Conservation (phyloP, 2,888 invertebrate species). For the Andricus quercusramuli region DNA sequence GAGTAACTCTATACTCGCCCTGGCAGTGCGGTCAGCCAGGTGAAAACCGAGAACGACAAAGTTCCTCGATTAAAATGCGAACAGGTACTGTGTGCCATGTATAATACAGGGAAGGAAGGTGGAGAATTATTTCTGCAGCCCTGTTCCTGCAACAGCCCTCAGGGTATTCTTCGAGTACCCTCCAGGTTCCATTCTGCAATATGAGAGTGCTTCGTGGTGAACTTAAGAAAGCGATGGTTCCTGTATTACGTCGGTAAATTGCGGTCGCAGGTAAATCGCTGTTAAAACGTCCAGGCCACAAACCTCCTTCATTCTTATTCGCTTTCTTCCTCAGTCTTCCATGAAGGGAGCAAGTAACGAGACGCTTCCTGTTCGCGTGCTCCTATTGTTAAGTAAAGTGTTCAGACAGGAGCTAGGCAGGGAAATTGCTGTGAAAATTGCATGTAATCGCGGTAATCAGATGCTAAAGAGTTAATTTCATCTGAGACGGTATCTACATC, state of each 20-base stretch:
- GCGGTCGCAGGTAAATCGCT: constrained; percentile 75
- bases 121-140: constrained; percentile 13
- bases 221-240: constrained; percentile 62
- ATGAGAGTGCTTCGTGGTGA: constrained; percentile 55
- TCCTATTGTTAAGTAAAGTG: background rate
- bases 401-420: background rate
- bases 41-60: constrained; percentile 62
- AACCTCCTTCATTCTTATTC: constrained; percentile 48
- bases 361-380: background rate
- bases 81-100: constrained; percentile 32
- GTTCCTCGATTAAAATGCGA: constrained; percentile 29
- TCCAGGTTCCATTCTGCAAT: constrained; percentile 44
- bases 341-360: background rate
- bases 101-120: background rate
- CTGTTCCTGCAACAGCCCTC: background rate
- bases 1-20: constrained; percentile 74
- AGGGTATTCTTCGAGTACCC: background rate
- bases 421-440: background rate
- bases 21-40: constrained; percentile 69
- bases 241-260: constrained; percentile 71
- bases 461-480: background rate
- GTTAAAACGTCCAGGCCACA: constrained; percentile 73
- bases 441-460: constrained; percentile 8
- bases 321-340: constrained; percentile 13
- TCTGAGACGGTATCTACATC: background rate